phyloP scores from a whole-genome alignment of 1,140 invertebrate species.

The Drosophila prosaltans region DNA sequence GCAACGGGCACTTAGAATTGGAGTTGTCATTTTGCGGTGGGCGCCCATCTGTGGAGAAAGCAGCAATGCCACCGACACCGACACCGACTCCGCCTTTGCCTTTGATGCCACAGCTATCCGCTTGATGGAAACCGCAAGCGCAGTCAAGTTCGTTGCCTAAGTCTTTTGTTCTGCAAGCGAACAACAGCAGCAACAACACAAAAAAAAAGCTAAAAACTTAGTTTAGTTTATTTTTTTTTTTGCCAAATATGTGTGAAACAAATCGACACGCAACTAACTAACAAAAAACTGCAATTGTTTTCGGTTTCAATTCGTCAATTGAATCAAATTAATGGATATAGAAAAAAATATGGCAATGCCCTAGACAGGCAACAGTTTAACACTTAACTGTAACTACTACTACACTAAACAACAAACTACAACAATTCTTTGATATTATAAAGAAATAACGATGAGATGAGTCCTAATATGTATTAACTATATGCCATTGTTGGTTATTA shows the following conservation, averaged over 20 bases:
- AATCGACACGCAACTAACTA: constrained; percentile 15
- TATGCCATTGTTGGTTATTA: too few species aligned
- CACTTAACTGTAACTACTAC: not conserved
- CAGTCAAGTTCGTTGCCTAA: constrained; percentile 74
- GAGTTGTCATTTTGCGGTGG: constrained; percentile 19
- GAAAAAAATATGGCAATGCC: not conserved
- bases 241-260: constrained; percentile 22
- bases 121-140: constrained; percentile 64
- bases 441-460: too few species aligned
- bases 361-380: too few species aligned
- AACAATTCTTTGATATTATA: too few species aligned
- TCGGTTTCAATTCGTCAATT: constrained; percentile 23
- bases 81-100: too few species aligned
- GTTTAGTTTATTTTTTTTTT: not conserved
- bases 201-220: not conserved
- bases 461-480: too few species aligned
- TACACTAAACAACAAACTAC: too few species aligned
- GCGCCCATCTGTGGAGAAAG: constrained; percentile 3
- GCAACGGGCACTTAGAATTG: constrained; percentile 60
- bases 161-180: constrained; percentile 70
- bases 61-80: not conserved
- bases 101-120: not conserved
- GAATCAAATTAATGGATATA: not conserved
- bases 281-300: constrained; percentile 14
- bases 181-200: constrained; percentile 3